Percentiles rank a stretch among this genome's conserved stretches.
These are phyloP conservation scores for Elephantulus edwardii DNA, from an alignment of 2,113 vertebrate genomes.

Conservation along the genomic window DNA sequence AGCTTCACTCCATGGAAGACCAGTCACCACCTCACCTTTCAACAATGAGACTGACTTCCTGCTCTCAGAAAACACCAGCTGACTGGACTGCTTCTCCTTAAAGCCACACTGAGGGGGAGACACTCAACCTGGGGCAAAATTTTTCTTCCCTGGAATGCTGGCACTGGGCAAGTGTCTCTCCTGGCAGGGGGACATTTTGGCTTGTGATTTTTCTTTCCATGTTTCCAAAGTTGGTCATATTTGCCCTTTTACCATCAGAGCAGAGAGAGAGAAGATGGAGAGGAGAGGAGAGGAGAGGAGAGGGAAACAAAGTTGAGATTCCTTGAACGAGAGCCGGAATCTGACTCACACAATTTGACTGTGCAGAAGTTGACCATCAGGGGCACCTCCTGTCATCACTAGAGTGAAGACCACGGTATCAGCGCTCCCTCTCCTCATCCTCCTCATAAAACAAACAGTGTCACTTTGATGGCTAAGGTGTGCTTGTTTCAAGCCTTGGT, in stretches of 20 bases:
- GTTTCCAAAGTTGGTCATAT: neutral
- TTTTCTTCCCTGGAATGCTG: neutral
- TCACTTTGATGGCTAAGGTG: too few relatives aligned
- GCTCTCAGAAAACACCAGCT: constrained; percentile 37
- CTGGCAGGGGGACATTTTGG: neutral
- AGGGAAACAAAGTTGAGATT: too few relatives aligned
- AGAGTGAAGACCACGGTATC: neutral
- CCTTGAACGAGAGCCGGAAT: too few relatives aligned
- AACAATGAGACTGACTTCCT: neutral
- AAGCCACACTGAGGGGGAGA: neutral
- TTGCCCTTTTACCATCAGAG: neutral
- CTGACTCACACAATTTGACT: too few relatives aligned
- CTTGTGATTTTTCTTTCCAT: neutral
- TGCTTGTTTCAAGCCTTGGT: too few relatives aligned
- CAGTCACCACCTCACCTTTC: constrained; percentile 47
- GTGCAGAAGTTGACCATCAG: neutral
- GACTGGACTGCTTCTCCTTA: constrained; percentile 32
- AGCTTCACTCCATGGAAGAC: neutral
- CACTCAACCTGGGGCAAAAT: neutral
- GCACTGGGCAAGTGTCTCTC: neutral
- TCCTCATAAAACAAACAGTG: too few relatives aligned
- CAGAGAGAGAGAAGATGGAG: neutral
- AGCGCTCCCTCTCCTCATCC: neutral
- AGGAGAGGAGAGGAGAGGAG: too few relatives aligned
- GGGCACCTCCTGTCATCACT: neutral